A percentile compares a stretch with the other conserved stretches of the same genome.
These are phyloP conservation scores for Eulemur rubriventer DNA, from an alignment of 2,797 vertebrate species.

Conservation along the genomic window DNA sequence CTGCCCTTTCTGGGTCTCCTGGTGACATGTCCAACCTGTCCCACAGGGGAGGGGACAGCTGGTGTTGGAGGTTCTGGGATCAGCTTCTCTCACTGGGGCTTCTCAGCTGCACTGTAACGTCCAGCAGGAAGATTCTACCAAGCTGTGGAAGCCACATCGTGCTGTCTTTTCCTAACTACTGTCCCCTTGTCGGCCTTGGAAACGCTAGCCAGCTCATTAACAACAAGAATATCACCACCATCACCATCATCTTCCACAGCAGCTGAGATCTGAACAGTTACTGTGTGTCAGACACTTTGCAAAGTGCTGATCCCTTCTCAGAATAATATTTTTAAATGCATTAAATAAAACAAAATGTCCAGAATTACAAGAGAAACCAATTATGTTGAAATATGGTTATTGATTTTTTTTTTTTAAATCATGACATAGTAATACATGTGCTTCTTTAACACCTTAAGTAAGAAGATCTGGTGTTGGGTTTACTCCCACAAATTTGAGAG, in stretches of 20 bases:
- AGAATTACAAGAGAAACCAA: not conserved
- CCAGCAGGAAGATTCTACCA: not conserved
- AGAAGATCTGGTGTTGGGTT: not conserved
- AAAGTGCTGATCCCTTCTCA: not conserved
- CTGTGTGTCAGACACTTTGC: not conserved
- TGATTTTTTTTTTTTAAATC: not conserved
- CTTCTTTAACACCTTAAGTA: not conserved
- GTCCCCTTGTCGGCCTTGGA: not conserved
- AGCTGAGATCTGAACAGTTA: not conserved
- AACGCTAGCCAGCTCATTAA: constrained; percentile 50
- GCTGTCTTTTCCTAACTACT: not conserved
- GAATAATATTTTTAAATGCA: not conserved
- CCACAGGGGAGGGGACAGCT: accelerated
- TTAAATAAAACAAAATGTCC: not conserved
- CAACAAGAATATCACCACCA: constrained; percentile 40
- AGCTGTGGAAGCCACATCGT: not conserved
- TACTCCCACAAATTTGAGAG: not conserved
- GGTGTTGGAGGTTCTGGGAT: not conserved
- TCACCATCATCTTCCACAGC: not conserved
- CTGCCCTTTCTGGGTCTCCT: not conserved
- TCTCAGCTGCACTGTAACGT: not conserved
- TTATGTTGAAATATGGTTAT: not conserved
- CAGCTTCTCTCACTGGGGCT: not conserved
- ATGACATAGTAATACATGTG: not conserved
- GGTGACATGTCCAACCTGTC: not conserved